Percentiles rank a stretch among this genome's conserved stretches.
These are phyloP conservation scores for Montipora sp. DNA, from an alignment of 64 coral and sea anemone species.

Conservation along the genomic window DNA sequence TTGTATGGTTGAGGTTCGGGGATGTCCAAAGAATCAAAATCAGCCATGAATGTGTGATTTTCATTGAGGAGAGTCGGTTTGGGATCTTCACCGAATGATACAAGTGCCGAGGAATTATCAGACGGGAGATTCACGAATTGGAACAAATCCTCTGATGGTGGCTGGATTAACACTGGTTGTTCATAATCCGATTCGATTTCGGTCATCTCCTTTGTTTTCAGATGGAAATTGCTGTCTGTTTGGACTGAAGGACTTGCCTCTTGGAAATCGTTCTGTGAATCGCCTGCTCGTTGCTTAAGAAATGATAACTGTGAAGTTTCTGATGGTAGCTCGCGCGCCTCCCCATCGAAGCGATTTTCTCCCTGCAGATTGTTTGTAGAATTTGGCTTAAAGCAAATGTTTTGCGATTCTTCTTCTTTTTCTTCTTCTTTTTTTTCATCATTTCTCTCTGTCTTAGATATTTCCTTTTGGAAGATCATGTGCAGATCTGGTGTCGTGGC, in stretches of 20 bases:
- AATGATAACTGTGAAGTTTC: background rate
- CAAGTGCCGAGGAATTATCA: constrained; percentile 1
- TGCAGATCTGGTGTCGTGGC: background rate
- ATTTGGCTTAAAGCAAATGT: background rate
- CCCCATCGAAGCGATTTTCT: background rate
- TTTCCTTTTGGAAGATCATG: background rate
- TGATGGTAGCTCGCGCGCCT: background rate
- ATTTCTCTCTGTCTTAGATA: too few relatives aligned
- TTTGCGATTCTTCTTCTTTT: background rate
- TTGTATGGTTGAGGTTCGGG: background rate
- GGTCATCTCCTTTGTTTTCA: background rate
- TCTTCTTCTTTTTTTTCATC: too few relatives aligned
- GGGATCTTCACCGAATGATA: background rate
- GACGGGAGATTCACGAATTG: background rate
- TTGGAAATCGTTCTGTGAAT: background rate
- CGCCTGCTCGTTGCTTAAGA: background rate
- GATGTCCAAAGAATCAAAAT: constrained; percentile 11
- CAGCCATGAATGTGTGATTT: background rate
- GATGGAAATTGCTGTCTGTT: background rate
- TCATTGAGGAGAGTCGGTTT: background rate
- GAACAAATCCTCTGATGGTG: constrained; percentile 61
- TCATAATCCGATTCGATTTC: background rate
- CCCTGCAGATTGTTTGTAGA: background rate
- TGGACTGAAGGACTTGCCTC: background rate
- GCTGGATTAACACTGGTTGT: constrained; percentile 12